Evolutionary conservation across 2,888 invertebrate genomes (phyloP).

Genomic region (Disparrhopalites patrizii): DNA sequence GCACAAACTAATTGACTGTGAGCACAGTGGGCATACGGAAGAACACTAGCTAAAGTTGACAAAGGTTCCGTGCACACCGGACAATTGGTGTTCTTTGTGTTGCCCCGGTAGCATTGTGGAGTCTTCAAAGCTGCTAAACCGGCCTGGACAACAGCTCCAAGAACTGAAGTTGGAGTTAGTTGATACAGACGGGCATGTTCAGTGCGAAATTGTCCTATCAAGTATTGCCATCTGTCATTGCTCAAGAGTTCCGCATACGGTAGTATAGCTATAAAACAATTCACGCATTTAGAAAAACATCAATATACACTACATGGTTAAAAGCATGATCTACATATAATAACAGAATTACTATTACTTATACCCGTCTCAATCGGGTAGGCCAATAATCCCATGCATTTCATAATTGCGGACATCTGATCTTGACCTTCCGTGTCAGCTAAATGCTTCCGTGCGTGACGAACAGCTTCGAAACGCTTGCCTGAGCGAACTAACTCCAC

Average conservation of each 20-base stretch:
- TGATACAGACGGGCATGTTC: conserved; percentile 95
- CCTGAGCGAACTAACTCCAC: conserved; percentile 88
- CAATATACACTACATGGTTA: neutral
- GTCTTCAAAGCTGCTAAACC: conserved; percentile 94
- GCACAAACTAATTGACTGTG: conserved; percentile 91
- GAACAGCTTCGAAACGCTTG: conserved; percentile 83
- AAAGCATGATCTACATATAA: neutral
- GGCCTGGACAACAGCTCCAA: conserved; percentile 86
- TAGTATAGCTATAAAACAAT: conserved; percentile 48
- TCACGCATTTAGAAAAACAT: neutral
- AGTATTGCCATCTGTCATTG: conserved; percentile 72
- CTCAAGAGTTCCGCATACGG: conserved; percentile 56
- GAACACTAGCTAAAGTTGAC: conserved; percentile 73
- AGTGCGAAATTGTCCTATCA: conserved; percentile 84
- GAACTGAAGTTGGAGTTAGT: conserved; percentile 82
- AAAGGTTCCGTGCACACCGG: conserved; percentile 89
- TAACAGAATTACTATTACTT: conserved; percentile 53
- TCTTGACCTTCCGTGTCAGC: conserved; percentile 78
- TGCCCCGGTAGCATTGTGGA: conserved; percentile 58
- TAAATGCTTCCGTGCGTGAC: conserved; percentile 90
- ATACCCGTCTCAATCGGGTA: conserved; percentile 82
- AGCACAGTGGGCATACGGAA: conserved; percentile 90
- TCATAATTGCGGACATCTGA: conserved; percentile 62
- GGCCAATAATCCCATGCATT: conserved; percentile 92
- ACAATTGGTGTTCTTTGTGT: conserved; percentile 74